Evolutionary conservation across 2,888 invertebrate genomes (phyloP).

Genomic region (Drosophila ustulata): DNA sequence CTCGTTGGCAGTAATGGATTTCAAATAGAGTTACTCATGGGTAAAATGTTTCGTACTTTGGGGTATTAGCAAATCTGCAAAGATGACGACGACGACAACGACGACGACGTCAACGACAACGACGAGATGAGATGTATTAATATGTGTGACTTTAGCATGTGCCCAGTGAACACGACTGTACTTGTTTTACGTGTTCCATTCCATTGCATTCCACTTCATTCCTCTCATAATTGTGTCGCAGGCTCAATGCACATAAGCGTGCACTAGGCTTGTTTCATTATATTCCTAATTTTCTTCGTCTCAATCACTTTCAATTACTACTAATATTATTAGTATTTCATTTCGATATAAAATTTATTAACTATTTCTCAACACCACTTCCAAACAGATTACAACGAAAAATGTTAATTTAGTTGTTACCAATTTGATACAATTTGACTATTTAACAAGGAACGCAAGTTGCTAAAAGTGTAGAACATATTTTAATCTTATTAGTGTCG

Average conservation of each 20-base stretch:
- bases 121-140: constrained; percentile 48
- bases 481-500: no score
- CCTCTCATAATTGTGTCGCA: not conserved
- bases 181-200: constrained; percentile 8
- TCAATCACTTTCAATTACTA: no score
- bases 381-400: no score
- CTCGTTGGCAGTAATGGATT: constrained; percentile 80
- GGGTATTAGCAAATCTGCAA: constrained; percentile 80
- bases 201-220: constrained; percentile 1
- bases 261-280: no score
- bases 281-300: no score
- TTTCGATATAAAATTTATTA: no score
- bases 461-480: no score
- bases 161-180: constrained; percentile 23
- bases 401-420: no score
- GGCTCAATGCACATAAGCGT: not conserved
- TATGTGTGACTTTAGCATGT: constrained; percentile 35
- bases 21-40: constrained; percentile 81
- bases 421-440: no score
- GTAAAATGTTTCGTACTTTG: constrained; percentile 80
- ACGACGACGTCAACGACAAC: constrained; percentile 23
- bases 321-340: no score
- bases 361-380: no score
- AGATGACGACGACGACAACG: constrained; percentile 39
- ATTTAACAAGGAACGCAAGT: no score